Conservation (phyloP, 2,888 invertebrate genomes). For the Malachius bipustulatus region DNA sequence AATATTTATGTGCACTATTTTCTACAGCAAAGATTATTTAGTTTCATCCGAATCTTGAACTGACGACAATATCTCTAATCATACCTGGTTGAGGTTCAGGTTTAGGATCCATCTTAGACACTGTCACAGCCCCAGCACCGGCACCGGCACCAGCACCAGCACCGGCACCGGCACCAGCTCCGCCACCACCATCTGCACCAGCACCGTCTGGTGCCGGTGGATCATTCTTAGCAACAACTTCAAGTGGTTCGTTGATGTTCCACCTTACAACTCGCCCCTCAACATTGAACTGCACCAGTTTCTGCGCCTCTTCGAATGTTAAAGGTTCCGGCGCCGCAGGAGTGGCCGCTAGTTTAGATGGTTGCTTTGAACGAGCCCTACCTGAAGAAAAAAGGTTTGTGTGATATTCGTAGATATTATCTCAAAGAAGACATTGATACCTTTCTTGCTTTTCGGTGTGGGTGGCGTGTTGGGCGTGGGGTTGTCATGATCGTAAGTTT, state of each 20-base stretch:
- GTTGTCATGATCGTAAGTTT: slow-evolving; percentile 75
- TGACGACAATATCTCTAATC: no score
- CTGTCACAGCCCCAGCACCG: no score
- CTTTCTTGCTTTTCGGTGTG: slow-evolving; percentile 49
- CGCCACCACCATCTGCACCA: no score
- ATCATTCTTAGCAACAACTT: slow-evolving; percentile 58
- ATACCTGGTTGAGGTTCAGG: no score
- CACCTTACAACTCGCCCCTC: slow-evolving; percentile 48
- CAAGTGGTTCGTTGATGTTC: slow-evolving; percentile 49
- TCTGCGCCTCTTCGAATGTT: slow-evolving; percentile 74
- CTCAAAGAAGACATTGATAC: slow-evolving; percentile 18
- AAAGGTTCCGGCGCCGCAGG: slow-evolving; percentile 55
- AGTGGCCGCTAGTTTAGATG: slow-evolving; percentile 35
- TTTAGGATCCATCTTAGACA: no score
- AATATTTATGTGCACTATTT: no score
- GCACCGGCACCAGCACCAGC: no score
- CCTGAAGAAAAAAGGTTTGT: slow-evolving; percentile 7
- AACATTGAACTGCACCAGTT: slow-evolving; percentile 77
- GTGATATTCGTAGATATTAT: background rate
- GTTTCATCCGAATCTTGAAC: no score
- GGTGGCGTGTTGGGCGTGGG: slow-evolving; percentile 53
- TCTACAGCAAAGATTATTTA: no score
- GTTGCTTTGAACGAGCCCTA: slow-evolving; percentile 25
- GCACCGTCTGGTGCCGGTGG: slow-evolving; percentile 24
- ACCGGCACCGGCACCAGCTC: no score